Percentiles rank a stretch among this genome's conserved stretches.
Evolutionary conservation across 2,797 vertebrate species (phyloP).

Genomic region (Sebastes flavidus): DNA sequence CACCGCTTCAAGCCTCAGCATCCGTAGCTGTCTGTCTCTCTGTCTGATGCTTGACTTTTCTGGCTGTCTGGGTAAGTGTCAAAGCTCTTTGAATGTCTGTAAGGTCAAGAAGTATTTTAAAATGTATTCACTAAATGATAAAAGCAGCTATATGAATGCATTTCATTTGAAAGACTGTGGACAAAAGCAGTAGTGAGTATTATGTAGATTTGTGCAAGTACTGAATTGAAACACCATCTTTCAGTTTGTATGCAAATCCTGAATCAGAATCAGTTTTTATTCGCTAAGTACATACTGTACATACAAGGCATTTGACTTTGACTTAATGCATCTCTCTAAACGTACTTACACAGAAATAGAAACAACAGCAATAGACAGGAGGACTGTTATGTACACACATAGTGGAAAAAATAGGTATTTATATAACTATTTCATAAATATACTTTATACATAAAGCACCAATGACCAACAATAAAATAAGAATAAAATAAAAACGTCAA

Average conservation of each 20-base stretch:
- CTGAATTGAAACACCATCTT: neutral
- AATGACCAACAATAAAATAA: too few species aligned
- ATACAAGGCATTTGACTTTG: too few species aligned
- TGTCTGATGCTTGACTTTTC: conserved; percentile 37
- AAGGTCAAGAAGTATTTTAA: neutral
- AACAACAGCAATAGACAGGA: too few species aligned
- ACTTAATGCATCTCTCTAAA: too few species aligned
- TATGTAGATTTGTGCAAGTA: neutral
- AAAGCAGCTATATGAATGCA: neutral
- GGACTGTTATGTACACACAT: too few species aligned
- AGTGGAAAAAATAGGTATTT: too few species aligned
- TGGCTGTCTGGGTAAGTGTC: conserved; percentile 61
- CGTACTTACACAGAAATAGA: too few species aligned
- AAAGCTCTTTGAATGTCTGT: neutral
- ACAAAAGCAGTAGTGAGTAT: neutral
- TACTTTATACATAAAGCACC: too few species aligned
- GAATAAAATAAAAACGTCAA: too few species aligned
- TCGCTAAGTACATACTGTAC: too few species aligned
- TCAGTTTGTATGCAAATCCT: neutral
- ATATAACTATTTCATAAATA: too few species aligned
- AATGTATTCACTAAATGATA: neutral
- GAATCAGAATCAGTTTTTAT: neutral
- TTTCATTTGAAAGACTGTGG: neutral
- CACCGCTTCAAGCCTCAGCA: conserved; percentile 16
- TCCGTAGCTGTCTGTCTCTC: conserved; percentile 28